Base-by-base conservation (phyloP, 1,140 invertebrate genomes). In the Heliconius himera region DNA sequence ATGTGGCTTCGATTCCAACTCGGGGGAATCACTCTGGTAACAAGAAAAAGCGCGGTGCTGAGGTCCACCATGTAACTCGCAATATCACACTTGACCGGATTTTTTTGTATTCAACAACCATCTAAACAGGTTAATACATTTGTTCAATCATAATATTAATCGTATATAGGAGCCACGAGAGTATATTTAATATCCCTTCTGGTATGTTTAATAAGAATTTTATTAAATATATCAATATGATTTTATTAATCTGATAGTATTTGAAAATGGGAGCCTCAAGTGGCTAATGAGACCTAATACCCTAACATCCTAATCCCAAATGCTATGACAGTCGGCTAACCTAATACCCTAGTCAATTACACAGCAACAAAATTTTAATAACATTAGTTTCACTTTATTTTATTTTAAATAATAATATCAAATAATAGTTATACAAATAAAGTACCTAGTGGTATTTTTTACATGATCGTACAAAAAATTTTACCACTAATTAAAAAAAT, bases 271-370 rank as follows among this genome's bases (percentile, higher is more conserved):
- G 13, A 33, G 20, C 13, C n/a, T 60, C 13, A 74, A 74, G 51
- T 74, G 26, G 46, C 46, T 60, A 38, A 36, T 60, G 51, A 38
- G 49, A 56, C 38, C 33, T 56, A 74, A 74, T 36, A 8, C 41
- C 46, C n/a, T 26, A 26, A 26, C 26, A 26, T 26, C 1, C 26
- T 36, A 36, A 36, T 73, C 46, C 72, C 49, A 73, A 73, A 73
- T 73, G 72, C 26, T 73, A 49, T 29, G 29, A 36, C 70, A 8
- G 11, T 20, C 56, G 18, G 5, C 74, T 26, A 33, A 54, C 49
- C 18, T 6, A 20, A 16, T 36, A 20, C 49, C 41, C 41, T 46
- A 46, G 54, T 54, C 18, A 75, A 75, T 16, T 60, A 22, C 36
- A n/a, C 71, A 73, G 20, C 51, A 46, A 13, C 41, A 46, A 46